Base-by-base conservation (phyloP, 23 tunicate genomes). In the Styela clava region DNA sequence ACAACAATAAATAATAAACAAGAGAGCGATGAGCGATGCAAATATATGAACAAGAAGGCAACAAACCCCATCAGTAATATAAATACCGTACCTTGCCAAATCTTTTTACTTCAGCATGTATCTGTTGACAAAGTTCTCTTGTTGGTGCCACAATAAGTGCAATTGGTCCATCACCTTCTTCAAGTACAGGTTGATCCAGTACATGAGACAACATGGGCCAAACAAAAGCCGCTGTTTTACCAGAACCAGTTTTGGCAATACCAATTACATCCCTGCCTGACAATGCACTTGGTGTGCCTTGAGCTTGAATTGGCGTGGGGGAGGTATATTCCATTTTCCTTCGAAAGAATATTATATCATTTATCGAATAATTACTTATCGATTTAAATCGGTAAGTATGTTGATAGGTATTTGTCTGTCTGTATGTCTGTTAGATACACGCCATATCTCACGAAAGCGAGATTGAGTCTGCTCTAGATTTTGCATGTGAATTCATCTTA, bases 251-350 rank as follows among this genome's bases (percentile, higher is more conserved):
- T 81, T 95, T 84, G 3, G 99, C 99, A 24, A 95, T 95, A 24
- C 99, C 99, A 33, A 95, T 95, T 24, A 95, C 96, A 70, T 95
- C 99, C 56, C 99, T 85, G 29, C 99, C 99, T n/a, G 83, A 35
- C 37, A 88, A 44, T 0, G 78, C 95, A 74, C 95, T 83, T 18
- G 99, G 99, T 27, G 94, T 86, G 5, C 88, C 99, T 68, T 90
- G 92, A 2, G 95, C 95, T 79, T 95, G 99, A 34, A 95, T 90
- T 2, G 99, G 96, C 26, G 99, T 95, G 21, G 99, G 99, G 33
- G 79, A 65, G 61, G 85, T 86, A 79, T 72, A 95, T 0, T 86
- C 88, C 64, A 74, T 79, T 74, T 86, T 89, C 35, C 99, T 93
- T 35, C 34, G 62, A n/a, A 80, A 16, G 52, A 24, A 30, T 30